Base-by-base conservation (phyloP, 2,888 invertebrate genomes). In the Embidobia sp. region DNA sequence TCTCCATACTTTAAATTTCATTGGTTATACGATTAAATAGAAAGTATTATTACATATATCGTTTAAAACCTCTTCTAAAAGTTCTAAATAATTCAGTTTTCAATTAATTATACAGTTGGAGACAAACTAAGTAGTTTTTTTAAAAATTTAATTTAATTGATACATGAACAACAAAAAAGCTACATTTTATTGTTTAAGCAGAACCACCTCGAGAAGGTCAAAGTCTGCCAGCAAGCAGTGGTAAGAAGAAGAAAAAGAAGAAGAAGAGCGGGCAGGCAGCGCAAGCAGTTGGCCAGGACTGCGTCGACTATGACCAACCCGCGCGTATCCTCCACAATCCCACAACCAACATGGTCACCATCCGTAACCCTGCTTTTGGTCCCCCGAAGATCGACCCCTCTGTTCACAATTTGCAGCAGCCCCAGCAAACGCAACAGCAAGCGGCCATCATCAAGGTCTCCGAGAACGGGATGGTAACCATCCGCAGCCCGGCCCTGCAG, bases 381-480 rank as follows among this genome's bases (percentile, higher is more conserved):
- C 92, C 92, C 0, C 91, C 92, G 78, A 89, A 90, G 74, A 86
- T 88, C 19, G 86, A 87, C 19, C 69, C 85, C n/a, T 76, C 78
- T 0, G 31, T 74, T 0, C 55, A 55, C n/a, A 44, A 44, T 8
- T 8, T 42, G 16, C 63, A 63, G 10, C 63, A 49, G 29, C 35
- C 11, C n/a, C 51, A 33, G n/a, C 55, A 53, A 27, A 37, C 22
- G 18, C 66, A 66, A 1, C 77, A 70, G 15, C 93, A 93, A 51
- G 93, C 93, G 1, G 92, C 93, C 2, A 94, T 94, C 77, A 93
- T 93, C 81, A 93, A 93, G 81, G 89, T 90, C 5, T 93, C 93
- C 79, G 94, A 93, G 75, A 93, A 94, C 83, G 95, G 95, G 6
- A 96, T 96, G 95, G 96, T 95, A 72, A 96, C 96, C 0, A 96